Percentiles rank a stretch among this genome's conserved stretches.
Evolutionary conservation across 2,797 vertebrate genomes (phyloP).

Genomic region (Lophotriccus pileatus): DNA sequence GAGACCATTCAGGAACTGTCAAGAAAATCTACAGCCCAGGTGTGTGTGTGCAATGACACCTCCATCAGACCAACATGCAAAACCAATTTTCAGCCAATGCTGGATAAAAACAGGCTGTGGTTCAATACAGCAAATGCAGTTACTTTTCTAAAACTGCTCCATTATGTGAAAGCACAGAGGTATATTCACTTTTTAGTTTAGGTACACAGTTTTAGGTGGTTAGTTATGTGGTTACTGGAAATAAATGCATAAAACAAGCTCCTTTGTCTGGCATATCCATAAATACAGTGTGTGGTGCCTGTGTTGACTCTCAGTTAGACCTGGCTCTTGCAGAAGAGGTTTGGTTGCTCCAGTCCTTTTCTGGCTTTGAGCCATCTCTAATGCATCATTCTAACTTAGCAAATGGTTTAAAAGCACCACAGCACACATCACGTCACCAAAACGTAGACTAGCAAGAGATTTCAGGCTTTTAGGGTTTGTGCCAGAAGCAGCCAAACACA

Average conservation of each 20-base stretch:
- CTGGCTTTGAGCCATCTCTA: not conserved
- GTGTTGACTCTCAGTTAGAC: rapidly evolving
- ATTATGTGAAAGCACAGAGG: rapidly evolving
- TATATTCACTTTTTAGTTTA: too few relatives aligned
- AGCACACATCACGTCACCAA: not conserved
- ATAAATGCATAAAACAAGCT: not conserved
- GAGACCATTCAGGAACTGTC: not conserved
- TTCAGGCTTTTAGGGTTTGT: not conserved
- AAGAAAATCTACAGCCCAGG: not conserved
- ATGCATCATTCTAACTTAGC: not conserved
- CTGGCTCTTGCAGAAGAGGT: not conserved
- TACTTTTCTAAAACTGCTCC: not conserved
- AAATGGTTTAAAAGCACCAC: not conserved
- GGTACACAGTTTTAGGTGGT: not conserved
- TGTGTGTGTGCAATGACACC: not conserved
- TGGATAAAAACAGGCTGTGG: not conserved
- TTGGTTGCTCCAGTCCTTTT: not conserved
- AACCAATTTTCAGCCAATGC: not conserved
- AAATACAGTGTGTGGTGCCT: not conserved
- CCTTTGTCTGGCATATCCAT: not conserved
- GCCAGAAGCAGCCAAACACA: not conserved
- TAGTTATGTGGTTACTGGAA: not conserved
- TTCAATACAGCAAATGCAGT: not conserved
- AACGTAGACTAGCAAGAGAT: not conserved
- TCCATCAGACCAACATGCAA: not conserved